Conservation (phyloP, 2,888 invertebrate genomes). For the Pseudolycoriella hygida region DNA sequence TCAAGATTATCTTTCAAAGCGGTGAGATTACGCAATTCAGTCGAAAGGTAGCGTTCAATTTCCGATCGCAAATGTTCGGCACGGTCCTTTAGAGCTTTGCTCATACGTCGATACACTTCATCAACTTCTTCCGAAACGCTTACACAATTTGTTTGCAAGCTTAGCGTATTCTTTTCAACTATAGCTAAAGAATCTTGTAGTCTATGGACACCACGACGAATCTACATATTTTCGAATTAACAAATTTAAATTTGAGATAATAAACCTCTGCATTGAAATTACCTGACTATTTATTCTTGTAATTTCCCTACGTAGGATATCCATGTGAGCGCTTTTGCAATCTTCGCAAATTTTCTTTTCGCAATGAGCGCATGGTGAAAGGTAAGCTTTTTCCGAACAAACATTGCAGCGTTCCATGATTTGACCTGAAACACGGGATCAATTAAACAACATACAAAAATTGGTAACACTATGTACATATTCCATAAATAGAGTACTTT, state of each 20-base stretch:
- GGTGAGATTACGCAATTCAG: constrained; percentile 70
- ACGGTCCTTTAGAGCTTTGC: constrained; percentile 78
- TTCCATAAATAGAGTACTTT: too few relatives aligned
- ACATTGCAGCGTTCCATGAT: constrained; percentile 87
- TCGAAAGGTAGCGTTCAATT: constrained; percentile 79
- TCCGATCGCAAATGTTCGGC: constrained; percentile 74
- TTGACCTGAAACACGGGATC: constrained; percentile 34
- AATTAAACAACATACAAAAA: background rate
- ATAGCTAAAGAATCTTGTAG: constrained; percentile 69
- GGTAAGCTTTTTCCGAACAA: constrained; percentile 82
- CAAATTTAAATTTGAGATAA: constrained; percentile 19
- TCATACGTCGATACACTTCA: constrained; percentile 72
- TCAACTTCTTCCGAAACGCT: constrained; percentile 88
- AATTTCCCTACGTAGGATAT: constrained; percentile 83
- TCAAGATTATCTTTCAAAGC: constrained; percentile 86
- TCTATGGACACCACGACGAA: constrained; percentile 72
- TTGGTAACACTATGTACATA: background rate
- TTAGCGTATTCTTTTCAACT: constrained; percentile 76
- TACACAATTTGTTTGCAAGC: constrained; percentile 75
- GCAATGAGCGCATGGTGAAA: constrained; percentile 83
- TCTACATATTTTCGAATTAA: constrained; percentile 27
- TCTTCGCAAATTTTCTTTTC: constrained; percentile 93
- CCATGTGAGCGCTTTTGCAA: constrained; percentile 92
- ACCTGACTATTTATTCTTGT: constrained; percentile 73
- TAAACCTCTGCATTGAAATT: too few relatives aligned